Conservation (phyloP, 2,888 invertebrate genomes). For the Drosophila fulvimacula region DNA sequence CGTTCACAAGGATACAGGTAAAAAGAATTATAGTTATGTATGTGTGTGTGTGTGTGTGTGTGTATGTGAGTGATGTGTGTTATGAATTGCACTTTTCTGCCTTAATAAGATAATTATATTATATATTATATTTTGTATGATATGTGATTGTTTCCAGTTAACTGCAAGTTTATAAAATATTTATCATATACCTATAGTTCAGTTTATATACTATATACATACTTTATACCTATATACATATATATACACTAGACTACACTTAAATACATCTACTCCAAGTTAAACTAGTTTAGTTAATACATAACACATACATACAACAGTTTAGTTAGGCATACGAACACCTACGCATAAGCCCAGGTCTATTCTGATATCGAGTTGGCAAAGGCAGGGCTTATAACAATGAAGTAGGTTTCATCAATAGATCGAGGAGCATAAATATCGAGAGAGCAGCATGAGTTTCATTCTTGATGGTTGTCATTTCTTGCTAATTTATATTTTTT, state of each 20-base stretch:
- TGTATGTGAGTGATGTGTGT: constrained; percentile 14
- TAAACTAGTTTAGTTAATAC: constrained; percentile 32
- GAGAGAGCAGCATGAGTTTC: not conserved
- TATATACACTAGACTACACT: constrained; percentile 45
- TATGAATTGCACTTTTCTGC: constrained; percentile 50
- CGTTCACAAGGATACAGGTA: constrained; percentile 54
- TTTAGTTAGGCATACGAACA: constrained; percentile 48
- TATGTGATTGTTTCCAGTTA: constrained; percentile 58
- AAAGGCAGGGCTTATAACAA: not conserved
- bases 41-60: constrained; percentile 13
- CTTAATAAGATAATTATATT: constrained; percentile 11
- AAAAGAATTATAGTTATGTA: constrained; percentile 22
- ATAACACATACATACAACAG: constrained; percentile 60
- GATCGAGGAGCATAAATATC: constrained; percentile 5
- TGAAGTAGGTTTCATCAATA: constrained; percentile 12
- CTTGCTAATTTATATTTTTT: not conserved
- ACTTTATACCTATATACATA: constrained; percentile 9
- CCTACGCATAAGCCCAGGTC: not conserved
- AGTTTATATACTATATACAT: constrained; percentile 20
- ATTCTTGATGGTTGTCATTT: not conserved
- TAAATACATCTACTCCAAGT: constrained; percentile 36
- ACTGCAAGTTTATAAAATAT: constrained; percentile 53
- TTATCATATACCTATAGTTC: constrained; percentile 25
- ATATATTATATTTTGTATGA: constrained; percentile 49
- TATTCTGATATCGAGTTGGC: not conserved